Evolutionary conservation across 92 coral and sea anemone genomes (phyloP).

Genomic region (Porites rus): DNA sequence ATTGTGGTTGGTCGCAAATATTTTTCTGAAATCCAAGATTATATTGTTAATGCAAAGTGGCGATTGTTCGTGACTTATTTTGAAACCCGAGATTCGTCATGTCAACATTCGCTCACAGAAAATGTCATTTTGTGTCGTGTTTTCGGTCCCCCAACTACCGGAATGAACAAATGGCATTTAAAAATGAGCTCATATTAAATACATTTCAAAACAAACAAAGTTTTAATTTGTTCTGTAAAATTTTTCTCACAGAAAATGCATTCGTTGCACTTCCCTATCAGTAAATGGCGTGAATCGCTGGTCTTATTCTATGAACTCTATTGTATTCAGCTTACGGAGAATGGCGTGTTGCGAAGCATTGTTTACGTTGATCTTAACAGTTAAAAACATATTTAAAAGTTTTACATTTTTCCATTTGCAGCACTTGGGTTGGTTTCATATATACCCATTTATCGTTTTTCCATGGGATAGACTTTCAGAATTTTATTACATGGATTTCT

Average conservation of each 20-base stretch:
- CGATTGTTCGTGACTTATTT: conserved; percentile 19
- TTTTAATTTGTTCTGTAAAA: background rate
- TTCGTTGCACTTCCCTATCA: background rate
- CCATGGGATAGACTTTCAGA: background rate
- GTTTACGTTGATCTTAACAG: conserved; percentile 16
- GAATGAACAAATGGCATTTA: no score
- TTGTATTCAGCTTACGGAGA: conserved; percentile 5
- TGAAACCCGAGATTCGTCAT: conserved; percentile 31
- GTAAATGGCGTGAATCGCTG: background rate
- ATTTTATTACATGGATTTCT: conserved; percentile 1
- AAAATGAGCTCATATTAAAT: no score
- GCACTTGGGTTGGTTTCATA: background rate
- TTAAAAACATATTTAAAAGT: background rate
- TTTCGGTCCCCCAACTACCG: no score
- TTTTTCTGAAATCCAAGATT: conserved; percentile 11
- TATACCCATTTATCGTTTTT: background rate
- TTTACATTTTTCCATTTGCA: background rate
- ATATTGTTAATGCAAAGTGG: conserved; percentile 2
- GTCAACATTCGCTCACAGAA: conserved; percentile 8
- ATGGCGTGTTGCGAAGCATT: conserved; percentile 25
- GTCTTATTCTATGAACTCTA: background rate
- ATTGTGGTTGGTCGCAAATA: conserved; percentile 9
- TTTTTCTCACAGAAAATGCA: background rate
- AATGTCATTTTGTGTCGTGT: no score
- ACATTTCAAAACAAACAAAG: background rate